Base-by-base conservation (phyloP, 92 coral and sea anemone genomes). In the Siderastrea radians region DNA sequence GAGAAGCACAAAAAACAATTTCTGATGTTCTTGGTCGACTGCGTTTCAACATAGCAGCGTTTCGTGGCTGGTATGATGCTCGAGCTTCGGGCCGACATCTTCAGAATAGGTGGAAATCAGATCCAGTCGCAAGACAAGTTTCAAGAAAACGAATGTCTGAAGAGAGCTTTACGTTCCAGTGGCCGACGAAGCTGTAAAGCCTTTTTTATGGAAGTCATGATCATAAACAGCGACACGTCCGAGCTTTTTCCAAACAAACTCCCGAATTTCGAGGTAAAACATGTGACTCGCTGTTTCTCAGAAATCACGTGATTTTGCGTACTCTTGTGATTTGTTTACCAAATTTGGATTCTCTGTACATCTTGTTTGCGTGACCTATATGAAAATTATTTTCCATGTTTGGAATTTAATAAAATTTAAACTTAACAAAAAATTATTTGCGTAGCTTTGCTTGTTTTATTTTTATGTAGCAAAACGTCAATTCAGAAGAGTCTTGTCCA, bases 21-120 rank as follows among this genome's bases (percentile, higher is more conserved):
- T 68, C 49, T 68, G 74, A 68, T 38, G 69, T 65, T n/a, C 69
- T 65, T 65, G 19, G 69, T 45, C 46, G 69, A 65, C 69, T 65
- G 19, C 69, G 6, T 8, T 65, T 65, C 19, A 65, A 65, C 69
- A 65, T 45, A 1, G 44, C 65, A 10, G 65, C 45, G n/a, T n/a
- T n/a, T n/a, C n/a, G n/a, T n/a, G n/a, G 38, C 38, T 26, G 38
- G 38, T 26, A 26, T 26, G 38, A n/a, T 26, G 38, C 38, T 26
- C 12, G 59, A 43, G 54, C 77, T 52, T 1, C 77, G 13, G 77
- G 77, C 54, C 14, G 77, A 3, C 72, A 66, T 66, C 6, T 66
- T 66, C 7, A 6, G 72, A 17, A 15, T 5, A 8, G 72, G 7
- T 66, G 72, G 54, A 52, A 48, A 10, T 5, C 53, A 3, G 75